These are phyloP conservation scores for Halotydeus destructor DNA, from an alignment of 1,140 invertebrate species.

Conservation along the genomic window DNA sequence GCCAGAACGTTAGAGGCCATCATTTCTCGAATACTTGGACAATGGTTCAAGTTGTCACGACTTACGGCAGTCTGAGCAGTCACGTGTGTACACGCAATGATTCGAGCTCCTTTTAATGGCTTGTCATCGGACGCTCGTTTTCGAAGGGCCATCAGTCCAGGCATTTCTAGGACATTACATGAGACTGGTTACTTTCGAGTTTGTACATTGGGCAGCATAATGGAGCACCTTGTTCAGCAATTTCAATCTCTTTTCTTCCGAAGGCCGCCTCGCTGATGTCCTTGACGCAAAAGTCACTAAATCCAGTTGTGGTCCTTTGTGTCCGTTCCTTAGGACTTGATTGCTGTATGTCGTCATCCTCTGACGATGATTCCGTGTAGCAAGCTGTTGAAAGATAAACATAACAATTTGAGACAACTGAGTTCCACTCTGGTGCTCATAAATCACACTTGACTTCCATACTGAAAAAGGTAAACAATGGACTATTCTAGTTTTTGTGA, in stretches of 20 bases:
- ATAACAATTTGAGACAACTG: background rate
- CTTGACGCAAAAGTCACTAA: constrained; percentile 67
- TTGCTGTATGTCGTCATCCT: constrained; percentile 62
- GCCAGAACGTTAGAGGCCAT: background rate
- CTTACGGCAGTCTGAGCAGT: constrained; percentile 88
- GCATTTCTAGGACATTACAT: constrained; percentile 51
- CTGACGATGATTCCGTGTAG: constrained; percentile 67
- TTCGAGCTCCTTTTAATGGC: constrained; percentile 80
- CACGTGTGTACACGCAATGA: constrained; percentile 92
- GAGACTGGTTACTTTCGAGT: background rate
- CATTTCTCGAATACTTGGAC: constrained; percentile 48
- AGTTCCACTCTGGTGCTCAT: background rate
- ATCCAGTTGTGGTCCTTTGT: constrained; percentile 54
- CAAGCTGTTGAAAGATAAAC: constrained; percentile 36
- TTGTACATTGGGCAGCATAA: constrained; percentile 1
- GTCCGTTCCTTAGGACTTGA: constrained; percentile 63
- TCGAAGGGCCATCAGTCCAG: constrained; percentile 80
- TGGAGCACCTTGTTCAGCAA: constrained; percentile 84
- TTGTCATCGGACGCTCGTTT: constrained; percentile 77
- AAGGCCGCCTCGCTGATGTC: constrained; percentile 80
- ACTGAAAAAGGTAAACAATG: background rate
- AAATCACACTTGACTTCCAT: background rate
- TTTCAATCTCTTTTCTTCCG: constrained; percentile 86
- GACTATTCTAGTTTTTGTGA: background rate
- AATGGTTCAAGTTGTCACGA: constrained; percentile 15